phyloP scores from a whole-genome alignment of 2,113 vertebrate species.

The Illadopsis cleaveri region DNA sequence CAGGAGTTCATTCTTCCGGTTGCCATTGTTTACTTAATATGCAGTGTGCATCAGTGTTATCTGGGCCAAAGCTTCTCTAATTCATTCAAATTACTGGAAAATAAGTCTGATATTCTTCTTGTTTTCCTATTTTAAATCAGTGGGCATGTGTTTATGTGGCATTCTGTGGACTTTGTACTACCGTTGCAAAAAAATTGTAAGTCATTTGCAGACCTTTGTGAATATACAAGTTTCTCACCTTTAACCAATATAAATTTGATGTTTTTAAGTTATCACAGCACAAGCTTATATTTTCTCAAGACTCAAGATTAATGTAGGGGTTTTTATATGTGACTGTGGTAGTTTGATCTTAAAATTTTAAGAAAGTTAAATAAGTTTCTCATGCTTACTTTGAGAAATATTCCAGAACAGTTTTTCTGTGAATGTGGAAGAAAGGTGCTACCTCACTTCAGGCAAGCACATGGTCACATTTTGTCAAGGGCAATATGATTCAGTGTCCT shows the following conservation, averaged over 20 bases:
- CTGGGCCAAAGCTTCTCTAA: neutral
- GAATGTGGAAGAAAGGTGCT: neutral
- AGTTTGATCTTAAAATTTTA: neutral
- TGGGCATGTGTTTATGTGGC: neutral
- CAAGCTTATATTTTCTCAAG: neutral
- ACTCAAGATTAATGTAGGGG: neutral
- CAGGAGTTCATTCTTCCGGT: neutral
- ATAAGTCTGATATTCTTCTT: neutral
- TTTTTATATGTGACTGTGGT: neutral
- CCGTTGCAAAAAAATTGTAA: neutral
- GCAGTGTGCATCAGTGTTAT: neutral
- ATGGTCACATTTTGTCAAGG: neutral
- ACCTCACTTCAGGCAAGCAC: neutral
- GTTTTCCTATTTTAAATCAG: neutral
- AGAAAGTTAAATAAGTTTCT: neutral
- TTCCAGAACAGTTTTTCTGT: neutral
- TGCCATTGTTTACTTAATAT: neutral
- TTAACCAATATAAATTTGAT: neutral
- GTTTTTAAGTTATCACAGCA: neutral
- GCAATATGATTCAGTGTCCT: neutral
- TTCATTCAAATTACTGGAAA: neutral
- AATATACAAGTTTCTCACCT: neutral
- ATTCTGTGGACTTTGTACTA: neutral
- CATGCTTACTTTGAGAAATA: neutral
- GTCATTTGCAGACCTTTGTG: neutral